phyloP scores from a whole-genome alignment of 2,888 invertebrate species.

The Dasypogon diadema region DNA sequence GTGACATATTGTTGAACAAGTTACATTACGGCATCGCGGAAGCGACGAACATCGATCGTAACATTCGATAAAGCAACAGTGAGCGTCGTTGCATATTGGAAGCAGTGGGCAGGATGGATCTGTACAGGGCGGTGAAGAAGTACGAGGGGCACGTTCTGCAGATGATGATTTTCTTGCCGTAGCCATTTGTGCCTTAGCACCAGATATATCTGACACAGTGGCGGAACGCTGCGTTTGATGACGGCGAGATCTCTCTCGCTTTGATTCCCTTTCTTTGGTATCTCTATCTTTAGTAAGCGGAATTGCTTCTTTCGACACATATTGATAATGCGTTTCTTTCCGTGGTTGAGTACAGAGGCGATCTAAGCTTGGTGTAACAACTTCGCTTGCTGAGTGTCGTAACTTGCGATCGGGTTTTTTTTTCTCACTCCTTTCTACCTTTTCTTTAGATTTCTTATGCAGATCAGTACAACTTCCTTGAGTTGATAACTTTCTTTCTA shows the following conservation, averaged over 20 bases:
- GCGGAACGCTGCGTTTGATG: slow-evolving; percentile 69
- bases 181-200: slow-evolving; percentile 60
- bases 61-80: slow-evolving; percentile 67
- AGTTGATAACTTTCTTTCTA: slow-evolving; percentile 54
- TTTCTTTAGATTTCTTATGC: slow-evolving; percentile 57
- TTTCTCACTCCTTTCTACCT: slow-evolving; percentile 52
- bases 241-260: slow-evolving; percentile 67
- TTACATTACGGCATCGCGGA: slow-evolving; percentile 58
- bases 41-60: slow-evolving; percentile 58
- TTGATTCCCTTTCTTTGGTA: slow-evolving; percentile 65
- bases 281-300: slow-evolving; percentile 58
- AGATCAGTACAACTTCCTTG: slow-evolving; percentile 60
- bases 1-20: slow-evolving; percentile 64
- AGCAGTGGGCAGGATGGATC: slow-evolving; percentile 68
- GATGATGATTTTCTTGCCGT: slow-evolving; percentile 65
- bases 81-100: slow-evolving; percentile 68
- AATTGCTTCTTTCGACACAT: slow-evolving; percentile 63
- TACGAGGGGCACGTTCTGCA: slow-evolving; percentile 66
- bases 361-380: slow-evolving; percentile 64
- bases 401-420: slow-evolving; percentile 62
- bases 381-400: slow-evolving; percentile 67
- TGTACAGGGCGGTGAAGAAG: slow-evolving; percentile 66
- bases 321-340: slow-evolving; percentile 65
- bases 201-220: slow-evolving; percentile 67
- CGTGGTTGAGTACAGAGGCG: slow-evolving; percentile 66